A percentile compares a stretch with the other conserved stretches of the same genome.
These are phyloP conservation scores for Zele albiditarsus DNA, from an alignment of 2,888 invertebrate genomes.

Conservation along the genomic window DNA sequence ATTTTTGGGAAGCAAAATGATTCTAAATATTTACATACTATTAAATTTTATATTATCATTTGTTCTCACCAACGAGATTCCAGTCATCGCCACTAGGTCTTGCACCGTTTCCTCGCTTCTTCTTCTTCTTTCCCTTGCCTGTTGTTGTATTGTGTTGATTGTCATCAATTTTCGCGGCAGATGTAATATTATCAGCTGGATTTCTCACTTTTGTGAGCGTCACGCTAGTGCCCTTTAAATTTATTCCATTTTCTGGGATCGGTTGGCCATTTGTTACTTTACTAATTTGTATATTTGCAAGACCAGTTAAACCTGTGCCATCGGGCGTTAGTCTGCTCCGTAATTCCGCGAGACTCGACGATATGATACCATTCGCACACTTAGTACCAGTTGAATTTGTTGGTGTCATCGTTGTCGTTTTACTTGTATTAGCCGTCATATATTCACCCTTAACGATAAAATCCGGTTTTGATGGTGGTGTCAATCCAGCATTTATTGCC, in stretches of 20 bases:
- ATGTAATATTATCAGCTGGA: constrained; percentile 37
- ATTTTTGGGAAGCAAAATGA: constrained; percentile 26
- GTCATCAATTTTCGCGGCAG: constrained; percentile 53
- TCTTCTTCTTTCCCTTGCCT: constrained; percentile 69
- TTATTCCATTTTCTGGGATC: constrained; percentile 70
- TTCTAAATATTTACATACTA: constrained; percentile 42
- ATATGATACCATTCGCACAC: constrained; percentile 61
- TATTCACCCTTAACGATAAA: constrained; percentile 68
- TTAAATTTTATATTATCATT: constrained; percentile 58
- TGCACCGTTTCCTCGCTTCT: constrained; percentile 68
- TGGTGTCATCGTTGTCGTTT: constrained; percentile 44
- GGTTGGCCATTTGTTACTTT: constrained; percentile 69
- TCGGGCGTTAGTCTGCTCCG: constrained; percentile 63
- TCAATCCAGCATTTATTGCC: constrained; percentile 70
- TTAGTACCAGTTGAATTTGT: constrained; percentile 48
- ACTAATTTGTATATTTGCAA: constrained; percentile 70
- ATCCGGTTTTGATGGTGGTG: constrained; percentile 69
- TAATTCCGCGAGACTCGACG: constrained; percentile 66
- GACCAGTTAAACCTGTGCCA: constrained; percentile 62
- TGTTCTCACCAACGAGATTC: constrained; percentile 73
- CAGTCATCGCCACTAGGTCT: constrained; percentile 71
- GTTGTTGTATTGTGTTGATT: constrained; percentile 55
- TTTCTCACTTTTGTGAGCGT: constrained; percentile 68
- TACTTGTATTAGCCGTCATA: constrained; percentile 47
- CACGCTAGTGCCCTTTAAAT: constrained; percentile 69